These are phyloP conservation scores for Zalophus californianus DNA, from an alignment of 2,797 vertebrate genomes.

Conservation along the genomic window DNA sequence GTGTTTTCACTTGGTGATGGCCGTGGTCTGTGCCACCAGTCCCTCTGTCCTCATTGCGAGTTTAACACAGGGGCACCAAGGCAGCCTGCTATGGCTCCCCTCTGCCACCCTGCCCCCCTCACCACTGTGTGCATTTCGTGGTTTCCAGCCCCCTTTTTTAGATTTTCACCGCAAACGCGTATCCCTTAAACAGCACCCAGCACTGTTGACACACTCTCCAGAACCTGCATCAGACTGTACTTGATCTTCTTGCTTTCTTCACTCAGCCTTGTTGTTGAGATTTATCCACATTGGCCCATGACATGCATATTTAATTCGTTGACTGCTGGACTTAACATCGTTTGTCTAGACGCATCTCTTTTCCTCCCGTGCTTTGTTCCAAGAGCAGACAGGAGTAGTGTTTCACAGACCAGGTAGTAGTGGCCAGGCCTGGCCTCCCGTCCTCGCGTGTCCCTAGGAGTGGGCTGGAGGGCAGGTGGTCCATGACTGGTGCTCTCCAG, in stretches of 20 bases:
- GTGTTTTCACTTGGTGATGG: rapidly evolving
- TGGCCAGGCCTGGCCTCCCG: not conserved
- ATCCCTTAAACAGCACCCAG: not conserved
- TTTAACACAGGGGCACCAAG: not conserved
- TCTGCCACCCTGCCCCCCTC: rapidly evolving
- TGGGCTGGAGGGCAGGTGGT: not conserved
- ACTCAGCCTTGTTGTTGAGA: not conserved
- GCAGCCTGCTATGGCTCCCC: too few species aligned
- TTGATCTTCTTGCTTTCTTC: not conserved
- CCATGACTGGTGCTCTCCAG: not conserved
- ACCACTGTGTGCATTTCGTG: rapidly evolving
- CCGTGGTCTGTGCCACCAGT: rapidly evolving
- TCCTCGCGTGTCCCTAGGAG: not conserved
- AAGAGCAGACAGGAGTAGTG: not conserved
- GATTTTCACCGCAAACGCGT: rapidly evolving
- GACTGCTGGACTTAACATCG: not conserved
- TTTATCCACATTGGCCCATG: not conserved
- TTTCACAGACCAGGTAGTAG: not conserved
- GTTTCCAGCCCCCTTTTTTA: too few species aligned
- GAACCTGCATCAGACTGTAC: not conserved
- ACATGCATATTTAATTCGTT: not conserved
- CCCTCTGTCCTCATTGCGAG: not conserved
- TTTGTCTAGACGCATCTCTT: not conserved
- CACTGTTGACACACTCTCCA: not conserved
- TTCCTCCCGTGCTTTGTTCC: not conserved